Conservation (phyloP, 2,113 vertebrate genomes). For the Suricata suricatta region DNA sequence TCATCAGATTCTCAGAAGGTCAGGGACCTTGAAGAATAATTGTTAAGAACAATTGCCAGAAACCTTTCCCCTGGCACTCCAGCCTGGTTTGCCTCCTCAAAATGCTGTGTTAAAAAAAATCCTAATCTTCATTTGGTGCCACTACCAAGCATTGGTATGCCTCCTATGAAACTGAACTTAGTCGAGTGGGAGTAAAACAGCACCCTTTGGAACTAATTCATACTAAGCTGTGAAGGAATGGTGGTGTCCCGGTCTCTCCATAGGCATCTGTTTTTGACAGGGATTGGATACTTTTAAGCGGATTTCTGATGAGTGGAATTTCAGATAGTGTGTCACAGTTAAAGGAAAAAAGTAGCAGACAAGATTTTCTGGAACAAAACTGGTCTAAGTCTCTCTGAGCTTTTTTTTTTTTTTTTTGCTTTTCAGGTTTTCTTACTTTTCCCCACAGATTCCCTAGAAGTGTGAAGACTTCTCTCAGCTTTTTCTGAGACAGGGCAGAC, state of each 20-base stretch:
- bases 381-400: background rate
- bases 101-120: background rate
- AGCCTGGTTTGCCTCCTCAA: background rate
- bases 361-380: background rate
- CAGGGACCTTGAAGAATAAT: background rate
- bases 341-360: background rate
- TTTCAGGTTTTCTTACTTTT: background rate
- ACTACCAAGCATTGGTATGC: background rate
- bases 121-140: background rate
- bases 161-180: background rate
- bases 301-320: background rate
- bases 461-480: background rate
- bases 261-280: background rate
- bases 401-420: background rate
- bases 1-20: background rate
- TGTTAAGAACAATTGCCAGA: background rate
- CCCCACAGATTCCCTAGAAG: background rate
- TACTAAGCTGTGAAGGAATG: background rate
- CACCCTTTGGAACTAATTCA: constrained; percentile 9
- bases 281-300: background rate
- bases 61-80: background rate
- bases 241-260: background rate
- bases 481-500: background rate
- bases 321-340: background rate
- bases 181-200: background rate